Base-by-base conservation (phyloP, 2,113 vertebrate species). In the Daubentonia madagascariensis region DNA sequence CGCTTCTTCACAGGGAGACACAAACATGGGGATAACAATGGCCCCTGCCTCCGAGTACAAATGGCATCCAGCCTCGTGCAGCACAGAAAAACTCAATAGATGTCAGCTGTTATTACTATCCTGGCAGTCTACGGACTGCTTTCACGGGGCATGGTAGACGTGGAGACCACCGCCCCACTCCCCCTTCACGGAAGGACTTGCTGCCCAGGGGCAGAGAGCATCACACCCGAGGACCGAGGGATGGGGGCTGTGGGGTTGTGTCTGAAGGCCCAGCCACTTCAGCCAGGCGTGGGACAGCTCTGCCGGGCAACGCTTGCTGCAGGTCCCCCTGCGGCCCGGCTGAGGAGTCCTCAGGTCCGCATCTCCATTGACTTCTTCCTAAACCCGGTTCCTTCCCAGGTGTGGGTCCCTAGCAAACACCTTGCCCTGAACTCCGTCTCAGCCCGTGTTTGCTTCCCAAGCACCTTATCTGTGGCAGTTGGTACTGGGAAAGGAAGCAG, bases 51-150 rank as follows among this genome's bases (percentile, higher is more conserved):
- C 17, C 3, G 70, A 45, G 54, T 1, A 8, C 2, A 13, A 57
- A 22, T 1, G 11, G 50, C 30, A 7, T 3, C 20, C 6, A 48
- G 87, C 37, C 43, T 48, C 5, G 7, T 28, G 0, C 1, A 0
- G 48, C 43, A 30, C 8, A 4, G 3, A 16, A 37, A 57, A 54
- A 73, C 12, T 30, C 48, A 6, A 1, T 22, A 32, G 5, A 23
- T 48, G 0, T 4, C 23, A 25, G 9, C 78, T 25, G 5, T 37
- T 52, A 32, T 20, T 32, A 57, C 35, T 2, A 40, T 16, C 43
- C 9, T 7, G 5, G 30, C 9, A 54, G n/a, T 30, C 84, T 35
- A 32, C 61, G 68, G 6, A 43, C 9, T 3, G 54, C n/a, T 11
- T 20, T 68, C n/a, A n/a, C 1, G 28, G 85, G 28, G 16, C 14